phyloP scores from a whole-genome alignment of 1,140 invertebrate genomes.

The Sinonovacula constricta region DNA sequence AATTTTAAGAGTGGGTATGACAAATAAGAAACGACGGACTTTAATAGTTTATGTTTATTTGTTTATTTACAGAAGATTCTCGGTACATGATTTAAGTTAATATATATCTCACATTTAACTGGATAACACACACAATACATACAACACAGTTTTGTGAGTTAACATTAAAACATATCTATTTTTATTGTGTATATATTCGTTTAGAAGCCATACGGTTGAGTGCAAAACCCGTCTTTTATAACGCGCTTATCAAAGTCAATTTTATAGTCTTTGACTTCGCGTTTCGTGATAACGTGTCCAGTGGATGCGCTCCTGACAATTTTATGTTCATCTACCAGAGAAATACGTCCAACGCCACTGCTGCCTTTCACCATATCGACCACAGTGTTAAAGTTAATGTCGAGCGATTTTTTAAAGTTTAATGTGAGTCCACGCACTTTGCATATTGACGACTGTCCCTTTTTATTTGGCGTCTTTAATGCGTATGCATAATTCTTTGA shows the following conservation, averaged over 20 bases:
- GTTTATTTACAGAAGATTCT: too few relatives aligned
- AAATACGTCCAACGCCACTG: neutral
- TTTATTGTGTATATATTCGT: too few relatives aligned
- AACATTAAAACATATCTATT: too few relatives aligned
- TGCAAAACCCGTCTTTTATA: neutral
- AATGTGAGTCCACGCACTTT: slow-evolving; percentile 52
- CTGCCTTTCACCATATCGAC: neutral
- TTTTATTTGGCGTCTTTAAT: slow-evolving; percentile 23
- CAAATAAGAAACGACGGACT: too few relatives aligned
- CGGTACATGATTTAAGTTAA: too few relatives aligned
- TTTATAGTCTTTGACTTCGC: neutral
- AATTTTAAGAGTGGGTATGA: too few relatives aligned
- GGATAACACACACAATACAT: too few relatives aligned
- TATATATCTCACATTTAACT: too few relatives aligned
- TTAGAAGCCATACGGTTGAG: slow-evolving; percentile 6
- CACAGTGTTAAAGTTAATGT: neutral
- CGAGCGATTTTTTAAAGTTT: slow-evolving; percentile 32
- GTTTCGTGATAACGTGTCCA: neutral
- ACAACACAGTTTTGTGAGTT: too few relatives aligned
- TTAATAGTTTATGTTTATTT: too few relatives aligned
- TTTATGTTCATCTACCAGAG: neutral
- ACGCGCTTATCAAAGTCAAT: neutral
- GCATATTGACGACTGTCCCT: slow-evolving; percentile 9
- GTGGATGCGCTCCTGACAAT: neutral
- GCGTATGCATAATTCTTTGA: slow-evolving; percentile 54